Evolutionary conservation across 2,113 vertebrate species (phyloP).

Genomic region (Hemibagrus wyckioides): DNA sequence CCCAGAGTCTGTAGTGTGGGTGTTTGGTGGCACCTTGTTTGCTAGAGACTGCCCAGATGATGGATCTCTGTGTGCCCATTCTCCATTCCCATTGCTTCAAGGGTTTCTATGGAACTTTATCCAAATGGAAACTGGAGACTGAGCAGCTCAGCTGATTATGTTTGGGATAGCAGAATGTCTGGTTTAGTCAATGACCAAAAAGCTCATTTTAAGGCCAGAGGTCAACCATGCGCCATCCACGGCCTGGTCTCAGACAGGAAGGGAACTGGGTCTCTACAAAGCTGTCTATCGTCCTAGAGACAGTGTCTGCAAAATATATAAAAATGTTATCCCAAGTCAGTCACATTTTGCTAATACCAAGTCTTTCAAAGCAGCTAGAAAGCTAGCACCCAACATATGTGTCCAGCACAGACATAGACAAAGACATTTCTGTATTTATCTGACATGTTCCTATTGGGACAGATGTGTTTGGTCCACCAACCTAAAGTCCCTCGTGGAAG

Average conservation of each 20-base stretch:
- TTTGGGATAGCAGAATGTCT: neutral
- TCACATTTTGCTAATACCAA: neutral
- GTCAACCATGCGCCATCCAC: neutral
- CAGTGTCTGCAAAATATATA: neutral
- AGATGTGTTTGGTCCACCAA: too few relatives aligned
- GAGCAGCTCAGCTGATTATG: neutral
- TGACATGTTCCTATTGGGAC: too few relatives aligned
- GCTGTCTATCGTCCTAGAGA: neutral
- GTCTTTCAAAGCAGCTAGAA: too few relatives aligned
- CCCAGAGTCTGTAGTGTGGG: neutral
- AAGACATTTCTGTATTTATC: too few relatives aligned
- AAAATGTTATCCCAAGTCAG: too few relatives aligned
- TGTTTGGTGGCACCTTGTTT: neutral
- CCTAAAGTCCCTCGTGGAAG: too few relatives aligned
- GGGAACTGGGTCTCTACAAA: neutral
- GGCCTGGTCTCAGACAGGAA: neutral
- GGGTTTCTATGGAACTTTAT: too few relatives aligned
- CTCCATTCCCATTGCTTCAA: too few relatives aligned
- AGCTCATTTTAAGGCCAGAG: neutral
- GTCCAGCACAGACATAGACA: too few relatives aligned
- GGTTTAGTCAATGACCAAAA: neutral
- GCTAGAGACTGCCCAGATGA: neutral
- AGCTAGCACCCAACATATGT: too few relatives aligned
- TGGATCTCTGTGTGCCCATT: too few relatives aligned
- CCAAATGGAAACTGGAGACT: too few relatives aligned